Evolutionary conservation across 2,888 invertebrate genomes (phyloP), one percentile per base, ranked within the genome.

Genomic region (Lamproptera curius): DNA sequence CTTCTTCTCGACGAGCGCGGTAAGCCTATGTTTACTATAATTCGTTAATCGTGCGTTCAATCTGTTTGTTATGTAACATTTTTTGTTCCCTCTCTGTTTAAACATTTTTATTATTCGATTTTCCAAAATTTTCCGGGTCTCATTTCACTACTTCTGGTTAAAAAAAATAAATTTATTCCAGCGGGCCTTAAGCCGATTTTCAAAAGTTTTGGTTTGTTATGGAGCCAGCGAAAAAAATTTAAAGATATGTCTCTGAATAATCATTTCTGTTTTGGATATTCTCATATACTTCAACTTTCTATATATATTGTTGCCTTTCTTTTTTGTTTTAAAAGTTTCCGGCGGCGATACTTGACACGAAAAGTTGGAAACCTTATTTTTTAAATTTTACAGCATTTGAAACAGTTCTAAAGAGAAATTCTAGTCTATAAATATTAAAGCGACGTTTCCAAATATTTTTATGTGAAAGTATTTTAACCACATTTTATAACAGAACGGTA

Each of bases 11-110:
- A 51, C 67, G 57, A 59, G 73, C 61, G 65, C 67, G 82, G 83
- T 83, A 76, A 83, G 83, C 59, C 51, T 63, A 70, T 72, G 61
- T 70, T 73, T 72, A 69, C 57, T 55, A 55, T 63, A 50, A 62
- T 62, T 59, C 55, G 64, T 71, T 62, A 55, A 51, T 63, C 58
- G 63, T 57, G 55, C 51, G 58, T 61, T 65, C 50, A 35, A 55
- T 63, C 54, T 59, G 60, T 62, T 61, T 52, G 65, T 77, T 76
- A 74, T 72, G 72, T 75, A 73, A 76, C 67, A 65, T 59, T 63
- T 53, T 55, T 59, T 46, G 44, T 37, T n/a, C n/a, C n/a, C n/a
- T n/a, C n/a, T n/a, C n/a, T n/a, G n/a, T n/a, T n/a, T n/a, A n/a
- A n/a, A 16, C 9, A 16, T 16, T 5, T 16, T 8, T 31, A 11